Conservation (phyloP, 2,888 invertebrate genomes). For the Adelognathus sp. region DNA sequence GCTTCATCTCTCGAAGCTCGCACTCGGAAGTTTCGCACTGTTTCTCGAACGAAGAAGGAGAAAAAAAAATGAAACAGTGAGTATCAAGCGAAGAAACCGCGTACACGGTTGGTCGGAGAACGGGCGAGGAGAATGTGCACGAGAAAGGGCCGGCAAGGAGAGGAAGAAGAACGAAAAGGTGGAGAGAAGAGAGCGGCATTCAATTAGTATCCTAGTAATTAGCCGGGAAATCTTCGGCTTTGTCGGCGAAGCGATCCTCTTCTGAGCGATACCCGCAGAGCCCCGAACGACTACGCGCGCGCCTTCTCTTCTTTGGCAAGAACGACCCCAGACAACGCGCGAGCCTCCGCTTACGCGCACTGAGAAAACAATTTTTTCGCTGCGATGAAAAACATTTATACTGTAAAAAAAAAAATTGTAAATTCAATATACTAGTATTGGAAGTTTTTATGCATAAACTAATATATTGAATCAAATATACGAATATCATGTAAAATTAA, state of each 20-base stretch:
- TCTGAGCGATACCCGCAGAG: slow-evolving; percentile 67
- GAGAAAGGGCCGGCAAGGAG: slow-evolving; percentile 20
- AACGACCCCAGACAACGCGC: not conserved
- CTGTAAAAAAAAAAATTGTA: too few relatives aligned
- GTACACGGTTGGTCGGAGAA: slow-evolving; percentile 3
- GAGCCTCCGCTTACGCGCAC: too few relatives aligned
- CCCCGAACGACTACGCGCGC: slow-evolving; percentile 2
- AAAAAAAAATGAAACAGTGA: slow-evolving; percentile 21
- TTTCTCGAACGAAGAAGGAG: slow-evolving; percentile 19
- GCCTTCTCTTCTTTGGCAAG: not conserved
- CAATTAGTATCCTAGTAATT: slow-evolving; percentile 81
- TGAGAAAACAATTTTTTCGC: not conserved
- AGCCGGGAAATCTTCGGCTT: slow-evolving; percentile 80
- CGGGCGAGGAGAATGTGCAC: slow-evolving; percentile 4
- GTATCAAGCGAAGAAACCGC: slow-evolving; percentile 32
- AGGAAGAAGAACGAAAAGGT: slow-evolving; percentile 33
- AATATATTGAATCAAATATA: too few relatives aligned
- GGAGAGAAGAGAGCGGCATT: slow-evolving; percentile 75
- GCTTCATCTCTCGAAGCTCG: slow-evolving; percentile 30
- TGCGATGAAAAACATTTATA: not conserved
- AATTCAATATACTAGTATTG: too few relatives aligned
- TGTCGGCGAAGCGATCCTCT: slow-evolving; percentile 76
- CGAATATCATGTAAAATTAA: too few relatives aligned
- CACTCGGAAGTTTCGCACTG: slow-evolving; percentile 49
- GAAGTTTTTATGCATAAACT: too few relatives aligned